A percentile compares a stretch with the other conserved stretches of the same genome.
These are phyloP conservation scores for Drosophila erecta DNA, from an alignment of 1,140 invertebrate species.

Conservation along the genomic window DNA sequence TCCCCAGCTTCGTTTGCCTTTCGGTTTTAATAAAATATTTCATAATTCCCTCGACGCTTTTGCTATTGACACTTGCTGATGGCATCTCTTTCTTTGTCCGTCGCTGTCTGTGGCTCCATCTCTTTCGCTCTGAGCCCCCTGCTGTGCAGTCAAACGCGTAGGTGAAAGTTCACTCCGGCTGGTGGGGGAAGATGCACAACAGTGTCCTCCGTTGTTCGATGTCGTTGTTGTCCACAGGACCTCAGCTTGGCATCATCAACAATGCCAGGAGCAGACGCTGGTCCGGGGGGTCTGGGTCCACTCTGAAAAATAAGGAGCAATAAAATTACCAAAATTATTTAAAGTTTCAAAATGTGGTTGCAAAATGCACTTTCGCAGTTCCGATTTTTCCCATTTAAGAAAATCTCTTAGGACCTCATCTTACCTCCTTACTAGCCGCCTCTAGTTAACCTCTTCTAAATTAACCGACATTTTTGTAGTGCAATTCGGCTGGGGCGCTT, in stretches of 20 bases:
- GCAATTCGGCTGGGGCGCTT: constrained; percentile 9
- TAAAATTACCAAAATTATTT: too few relatives aligned
- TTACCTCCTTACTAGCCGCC: too few relatives aligned
- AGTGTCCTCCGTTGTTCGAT: constrained; percentile 26
- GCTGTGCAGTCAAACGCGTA: constrained; percentile 70
- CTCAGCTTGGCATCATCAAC: constrained; percentile 58
- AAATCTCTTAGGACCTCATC: too few relatives aligned
- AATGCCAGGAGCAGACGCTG: constrained; percentile 64
- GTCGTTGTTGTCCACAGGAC: constrained; percentile 43
- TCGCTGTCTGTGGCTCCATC: constrained; percentile 1
- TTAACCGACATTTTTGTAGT: not conserved
- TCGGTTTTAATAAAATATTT: constrained; percentile 82
- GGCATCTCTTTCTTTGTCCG: constrained; percentile 48
- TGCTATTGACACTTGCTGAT: constrained; percentile 80
- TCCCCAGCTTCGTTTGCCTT: constrained; percentile 43
- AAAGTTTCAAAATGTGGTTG: too few relatives aligned
- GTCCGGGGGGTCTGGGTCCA: constrained; percentile 11
- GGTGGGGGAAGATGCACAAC: constrained; percentile 42
- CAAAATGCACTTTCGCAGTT: too few relatives aligned
- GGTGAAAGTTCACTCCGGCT: constrained; percentile 65
- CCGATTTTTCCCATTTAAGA: too few relatives aligned
- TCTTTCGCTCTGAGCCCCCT: constrained; percentile 28
- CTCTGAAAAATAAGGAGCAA: not conserved
- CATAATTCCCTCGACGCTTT: constrained; percentile 76
- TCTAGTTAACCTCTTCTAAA: too few relatives aligned